Percentiles rank a stretch among this genome's conserved stretches.
Evolutionary conservation across 2,888 invertebrate genomes (phyloP).

Genomic region (Orthosia gracilis): DNA sequence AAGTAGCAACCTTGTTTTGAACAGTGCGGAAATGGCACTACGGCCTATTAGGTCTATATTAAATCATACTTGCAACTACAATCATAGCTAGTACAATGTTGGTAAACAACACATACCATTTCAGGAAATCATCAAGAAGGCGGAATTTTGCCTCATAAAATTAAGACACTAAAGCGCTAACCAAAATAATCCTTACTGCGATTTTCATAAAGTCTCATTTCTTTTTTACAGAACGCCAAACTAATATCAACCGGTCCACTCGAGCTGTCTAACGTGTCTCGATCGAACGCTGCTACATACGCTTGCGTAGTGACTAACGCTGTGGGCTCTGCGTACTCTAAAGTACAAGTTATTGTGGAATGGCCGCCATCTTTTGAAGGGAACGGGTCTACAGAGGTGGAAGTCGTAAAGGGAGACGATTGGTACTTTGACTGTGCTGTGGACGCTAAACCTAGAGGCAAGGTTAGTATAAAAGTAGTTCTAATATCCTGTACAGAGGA

Average conservation of each 20-base stretch:
- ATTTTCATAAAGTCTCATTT: slow-evolving; percentile 24
- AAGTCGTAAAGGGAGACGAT: slow-evolving; percentile 77
- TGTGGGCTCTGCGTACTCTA: slow-evolving; percentile 89
- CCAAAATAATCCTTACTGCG: neutral
- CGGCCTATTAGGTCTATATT: too few relatives aligned
- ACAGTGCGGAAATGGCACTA: too few relatives aligned
- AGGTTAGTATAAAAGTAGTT: slow-evolving; percentile 70
- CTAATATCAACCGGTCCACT: slow-evolving; percentile 76
- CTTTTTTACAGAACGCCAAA: slow-evolving; percentile 77
- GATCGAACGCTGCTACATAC: slow-evolving; percentile 88
- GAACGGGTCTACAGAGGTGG: slow-evolving; percentile 42
- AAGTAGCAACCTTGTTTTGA: too few relatives aligned
- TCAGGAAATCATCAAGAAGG: too few relatives aligned
- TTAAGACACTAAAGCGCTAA: neutral
- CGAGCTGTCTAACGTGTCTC: slow-evolving; percentile 76
- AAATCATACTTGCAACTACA: too few relatives aligned
- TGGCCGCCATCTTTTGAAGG: slow-evolving; percentile 83
- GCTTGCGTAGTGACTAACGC: slow-evolving; percentile 92
- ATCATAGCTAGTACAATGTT: too few relatives aligned
- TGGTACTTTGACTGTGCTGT: slow-evolving; percentile 80
- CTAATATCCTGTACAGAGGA: too few relatives aligned
- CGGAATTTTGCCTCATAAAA: too few relatives aligned
- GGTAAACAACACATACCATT: too few relatives aligned
- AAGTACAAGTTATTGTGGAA: slow-evolving; percentile 90
- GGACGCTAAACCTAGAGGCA: slow-evolving; percentile 82